phyloP scores from a whole-genome alignment of 1,140 invertebrate genomes.

The Bombus confusus region DNA sequence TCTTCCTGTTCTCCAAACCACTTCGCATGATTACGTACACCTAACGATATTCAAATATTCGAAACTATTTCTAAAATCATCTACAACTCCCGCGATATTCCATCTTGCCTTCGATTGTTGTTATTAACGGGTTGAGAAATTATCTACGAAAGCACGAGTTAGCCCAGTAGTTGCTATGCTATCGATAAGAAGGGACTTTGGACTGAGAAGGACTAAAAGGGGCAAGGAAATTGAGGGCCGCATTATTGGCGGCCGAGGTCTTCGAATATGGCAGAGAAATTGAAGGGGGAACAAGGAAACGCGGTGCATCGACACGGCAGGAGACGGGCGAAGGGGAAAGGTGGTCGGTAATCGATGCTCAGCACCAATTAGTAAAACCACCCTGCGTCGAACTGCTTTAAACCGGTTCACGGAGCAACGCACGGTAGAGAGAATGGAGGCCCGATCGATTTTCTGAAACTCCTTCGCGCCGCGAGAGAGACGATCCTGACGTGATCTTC shows the following conservation, averaged over 20 bases:
- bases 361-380: conserved; percentile 76
- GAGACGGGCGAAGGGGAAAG: conserved; percentile 19
- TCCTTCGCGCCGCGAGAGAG: conserved; percentile 7
- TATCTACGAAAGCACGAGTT: background rate
- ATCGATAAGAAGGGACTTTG: background rate
- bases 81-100: background rate
- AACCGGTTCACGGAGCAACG: conserved; percentile 72
- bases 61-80: background rate
- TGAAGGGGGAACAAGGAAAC: conserved; percentile 26
- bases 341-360: conserved; percentile 73
- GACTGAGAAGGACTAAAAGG: background rate
- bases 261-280: conserved; percentile 37
- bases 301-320: conserved; percentile 18
- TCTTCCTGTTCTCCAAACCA: background rate
- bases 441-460: background rate
- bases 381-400: conserved; percentile 68
- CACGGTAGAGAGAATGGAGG: conserved; percentile 51
- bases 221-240: conserved; percentile 7
- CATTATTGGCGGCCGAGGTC: conserved; percentile 6
- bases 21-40: background rate
- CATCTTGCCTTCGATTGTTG: background rate
- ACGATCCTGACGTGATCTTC: conserved; percentile 26
- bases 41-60: background rate
- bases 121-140: background rate
- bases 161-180: too few species aligned